Base-by-base conservation (phyloP, 2,888 invertebrate species). In the Parnassius mnemosyne region DNA sequence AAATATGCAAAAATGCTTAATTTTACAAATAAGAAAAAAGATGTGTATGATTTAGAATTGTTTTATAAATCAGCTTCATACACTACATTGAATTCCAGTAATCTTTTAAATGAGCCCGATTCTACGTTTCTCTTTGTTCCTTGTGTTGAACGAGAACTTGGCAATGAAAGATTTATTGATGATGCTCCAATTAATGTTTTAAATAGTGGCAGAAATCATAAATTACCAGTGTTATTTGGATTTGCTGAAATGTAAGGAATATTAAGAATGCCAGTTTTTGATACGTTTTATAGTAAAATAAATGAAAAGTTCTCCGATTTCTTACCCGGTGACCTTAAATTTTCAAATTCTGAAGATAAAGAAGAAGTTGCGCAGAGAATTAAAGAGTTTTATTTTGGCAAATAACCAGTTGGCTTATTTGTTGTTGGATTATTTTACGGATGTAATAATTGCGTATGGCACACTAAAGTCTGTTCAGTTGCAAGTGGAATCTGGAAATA, bases 241-340 rank as follows among this genome's bases (percentile, higher is more conserved):
- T 80, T 81, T 56, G 63, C 76, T 41, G 69, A 79, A 13, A 76
- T 79, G 77, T 79, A 80, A 65, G 78, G 79, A n/a, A 61, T 76
- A 34, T 59, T 72, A 1, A 64, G 73, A 3, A 25, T 74, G 1
- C 10, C 13, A 0, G 3, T 49, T 1, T 80, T 80, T 51, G 70
- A 74, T 9, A 5, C 12, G 0, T 82, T 78, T 78, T 77, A 77
- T 64, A 44, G 65, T 1, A 57, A 57, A 64, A 80, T 85, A 79
- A 84, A 83, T 65, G 66, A 73, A 13, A 78, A 78, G 1, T 83
- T 86, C 64, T 72, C 77, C 0, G 75, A 81, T 9, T 83, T 81
- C 62, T 64, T 85, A 20, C 82, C 84, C 1, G 69, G 66, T 49
- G 79, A 84, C 56, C 70, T 85, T 5, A 62, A 73, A n/a, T 84